Evolutionary conservation across 1,140 invertebrate species (phyloP).

Genomic region (Mylabris phalerata): DNA sequence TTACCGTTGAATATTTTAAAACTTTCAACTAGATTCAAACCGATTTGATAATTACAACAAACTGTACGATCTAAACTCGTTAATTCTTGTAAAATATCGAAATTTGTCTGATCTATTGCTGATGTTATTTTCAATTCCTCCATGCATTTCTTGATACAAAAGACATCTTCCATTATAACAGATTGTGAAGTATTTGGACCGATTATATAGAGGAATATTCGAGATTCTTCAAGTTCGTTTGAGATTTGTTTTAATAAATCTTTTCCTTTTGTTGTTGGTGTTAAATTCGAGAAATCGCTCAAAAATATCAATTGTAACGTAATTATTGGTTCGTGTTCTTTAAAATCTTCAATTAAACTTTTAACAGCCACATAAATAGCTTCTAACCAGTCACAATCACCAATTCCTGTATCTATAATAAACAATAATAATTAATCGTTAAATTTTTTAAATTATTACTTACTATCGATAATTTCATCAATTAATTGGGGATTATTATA

Average conservation of each 20-base stretch:
- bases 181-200: conserved; percentile 19
- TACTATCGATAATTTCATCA: too few species aligned
- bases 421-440: too few species aligned
- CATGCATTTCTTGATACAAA: conserved; percentile 19
- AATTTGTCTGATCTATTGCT: not conserved
- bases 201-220: conserved; percentile 25
- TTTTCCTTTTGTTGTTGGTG: not conserved
- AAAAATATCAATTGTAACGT: too few species aligned
- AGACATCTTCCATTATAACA: conserved; percentile 10
- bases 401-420: too few species aligned
- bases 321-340: too few species aligned
- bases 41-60: conserved; percentile 19
- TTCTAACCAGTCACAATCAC: too few species aligned
- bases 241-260: conserved; percentile 6
- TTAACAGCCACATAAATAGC: too few species aligned
- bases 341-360: too few species aligned
- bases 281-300: too few species aligned
- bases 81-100: conserved; percentile 11
- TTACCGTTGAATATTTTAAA: conserved; percentile 16
- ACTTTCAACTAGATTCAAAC: conserved; percentile 19
- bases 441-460: too few species aligned
- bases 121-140: conserved; percentile 2
- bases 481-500: too few species aligned
- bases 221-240: conserved; percentile 4
- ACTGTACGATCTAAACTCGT: conserved; percentile 13